Evolutionary conservation across 2,888 invertebrate species (phyloP), one percentile per base, ranked within the genome.

Genomic region (Plebejus argus): DNA sequence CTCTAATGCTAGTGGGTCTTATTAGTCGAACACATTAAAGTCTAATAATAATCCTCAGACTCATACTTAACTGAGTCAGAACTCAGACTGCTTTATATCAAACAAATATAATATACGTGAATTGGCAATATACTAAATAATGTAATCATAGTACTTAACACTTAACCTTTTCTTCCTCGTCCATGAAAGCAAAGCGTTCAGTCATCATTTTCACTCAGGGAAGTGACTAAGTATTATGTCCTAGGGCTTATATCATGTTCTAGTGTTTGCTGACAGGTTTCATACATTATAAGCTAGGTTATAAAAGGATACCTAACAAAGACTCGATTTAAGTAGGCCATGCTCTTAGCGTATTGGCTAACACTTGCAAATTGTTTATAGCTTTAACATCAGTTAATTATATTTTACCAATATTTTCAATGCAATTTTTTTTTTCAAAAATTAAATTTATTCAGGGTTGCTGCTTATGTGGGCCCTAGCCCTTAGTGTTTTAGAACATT

Each of bases 221-320:
- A 74, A 74, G 74, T 74, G 74, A 72, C 49, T 72, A 20, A 45
- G 72, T 72, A 39, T 72, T 72, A 72, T 71, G 53, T 53, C 1
- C 58, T 66, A 66, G 28, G 72, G 7, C 45, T 72, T 20, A 39
- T 49, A 74, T 74, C 74, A 74, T 74, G 74, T 74, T 53, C 7
- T 28, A 20, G 23, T 72, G 23, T 74, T 49, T 28, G 49, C 74
- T 74, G 74, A 74, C 74, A 74, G 74, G 74, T 49, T 28, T 74
- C 74, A 74, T 74, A 49, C 18, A 28, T 74, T 74, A 74, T 33
- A 23, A 74, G 74, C 49, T 72, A 18, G 49, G 12, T 49, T 45
- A 18, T 74, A 53, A 45, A 74, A 74, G 72, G 39, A 23, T 74
- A 53, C 6, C 23, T 39, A 53, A 74, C 74, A 74, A 74, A 74